Conservation (phyloP, 2,797 vertebrate species). For the Benthosema pterotum region DNA sequence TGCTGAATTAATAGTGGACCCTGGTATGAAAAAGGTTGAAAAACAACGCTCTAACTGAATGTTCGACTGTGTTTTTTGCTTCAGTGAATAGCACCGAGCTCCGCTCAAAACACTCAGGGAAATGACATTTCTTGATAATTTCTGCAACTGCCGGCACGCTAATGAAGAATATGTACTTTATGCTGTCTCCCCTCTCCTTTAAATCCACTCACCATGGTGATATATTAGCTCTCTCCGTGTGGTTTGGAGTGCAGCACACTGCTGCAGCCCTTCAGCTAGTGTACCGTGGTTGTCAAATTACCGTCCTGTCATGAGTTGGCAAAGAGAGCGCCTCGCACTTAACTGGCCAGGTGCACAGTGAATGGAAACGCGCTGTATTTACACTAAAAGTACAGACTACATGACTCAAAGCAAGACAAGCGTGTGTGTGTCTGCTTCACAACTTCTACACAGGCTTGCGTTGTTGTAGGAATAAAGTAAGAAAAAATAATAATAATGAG, state of each 20-base stretch:
- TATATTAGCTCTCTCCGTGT: constrained; percentile 24
- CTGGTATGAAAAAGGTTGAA: no score
- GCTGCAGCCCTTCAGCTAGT: constrained; percentile 4
- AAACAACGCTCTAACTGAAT: no score
- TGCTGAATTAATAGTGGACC: no score
- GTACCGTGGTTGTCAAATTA: constrained; percentile 27
- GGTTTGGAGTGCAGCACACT: constrained; percentile 4
- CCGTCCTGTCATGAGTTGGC: constrained; percentile 23
- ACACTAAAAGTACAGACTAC: constrained; percentile 16
- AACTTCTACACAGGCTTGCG: constrained; percentile 15
- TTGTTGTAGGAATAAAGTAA: no score
- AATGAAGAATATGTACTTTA: not conserved
- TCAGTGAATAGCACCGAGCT: no score
- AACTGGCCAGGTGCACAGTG: constrained; percentile 49
- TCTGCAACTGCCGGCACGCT: not conserved
- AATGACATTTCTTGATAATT: not conserved
- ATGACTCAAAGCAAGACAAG: not conserved
- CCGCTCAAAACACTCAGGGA: no score
- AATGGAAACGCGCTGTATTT: constrained; percentile 8
- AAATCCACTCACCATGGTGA: not conserved
- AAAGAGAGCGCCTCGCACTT: constrained; percentile 21
- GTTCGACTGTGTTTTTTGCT: no score
- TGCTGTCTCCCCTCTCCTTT: not conserved
- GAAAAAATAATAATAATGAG: no score
- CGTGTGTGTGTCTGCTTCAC: no score